Evolutionary conservation across 2,888 invertebrate species (phyloP), one percentile per base, ranked within the genome.

Genomic region (Polydrusus cervinus): DNA sequence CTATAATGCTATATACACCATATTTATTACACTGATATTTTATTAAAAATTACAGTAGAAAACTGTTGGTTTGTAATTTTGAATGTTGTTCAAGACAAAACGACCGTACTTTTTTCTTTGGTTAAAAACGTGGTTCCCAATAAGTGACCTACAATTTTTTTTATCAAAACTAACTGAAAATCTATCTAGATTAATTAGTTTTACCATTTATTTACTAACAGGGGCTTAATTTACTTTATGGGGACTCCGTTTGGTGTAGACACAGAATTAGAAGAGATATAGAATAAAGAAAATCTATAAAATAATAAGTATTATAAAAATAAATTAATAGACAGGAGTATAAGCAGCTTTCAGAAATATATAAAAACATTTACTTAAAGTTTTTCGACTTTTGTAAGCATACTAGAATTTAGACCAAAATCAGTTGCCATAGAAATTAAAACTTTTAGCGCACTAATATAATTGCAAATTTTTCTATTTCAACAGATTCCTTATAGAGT

Each of bases 21-120:
- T 68, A 69, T 69, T n/a, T 68, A 69, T 68, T 73, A 51, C 43
- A 65, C 16, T 40, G 13, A 38, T 66, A 53, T 51, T 40, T 66
- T 38, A 66, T 66, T 51, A 66, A 66, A 51, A 51, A 53, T 18
- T 66, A 18, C 34, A 53, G 38, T 40, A 53, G 38, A 53, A 11
- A 20, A 49, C 47, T 64, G 25, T 62, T 11, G 8, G 16, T 30
- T 40, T 51, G 25, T 66, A 66, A n/a, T 51, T 57, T 68, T 34
- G 40, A 34, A 10, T 57, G 70, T 75, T 75, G 75, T 75, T 75
- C 71, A 75, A 75, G 49, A 47, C 75, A 71, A 71, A 75, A 75
- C 75, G 75, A 71, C 18, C 16, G 45, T n/a, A 16, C 11, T 55
- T 55, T 49, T 25, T 55, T 16, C 45, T 38, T 53, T 25, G 13